phyloP scores from a whole-genome alignment of 2,113 vertebrate species.

The Phocoena sinus region DNA sequence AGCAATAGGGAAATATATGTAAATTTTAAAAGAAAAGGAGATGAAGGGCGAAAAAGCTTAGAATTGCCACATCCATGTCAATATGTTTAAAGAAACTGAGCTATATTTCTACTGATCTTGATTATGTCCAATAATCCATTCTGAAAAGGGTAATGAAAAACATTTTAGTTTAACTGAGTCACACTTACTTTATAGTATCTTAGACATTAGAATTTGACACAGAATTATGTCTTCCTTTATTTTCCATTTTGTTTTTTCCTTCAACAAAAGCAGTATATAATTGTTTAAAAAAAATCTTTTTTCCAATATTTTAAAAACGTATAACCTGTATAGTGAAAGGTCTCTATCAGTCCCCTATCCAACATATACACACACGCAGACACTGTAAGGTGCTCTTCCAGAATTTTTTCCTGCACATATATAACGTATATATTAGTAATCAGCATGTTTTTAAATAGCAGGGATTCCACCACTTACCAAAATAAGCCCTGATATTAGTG shows the following conservation, averaged over 20 bases:
- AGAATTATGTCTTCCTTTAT: background rate
- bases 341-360: background rate
- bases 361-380: background rate
- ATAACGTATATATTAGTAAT: background rate
- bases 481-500: constrained; percentile 98
- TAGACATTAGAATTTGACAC: background rate
- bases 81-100: background rate
- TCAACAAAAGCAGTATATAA: background rate
- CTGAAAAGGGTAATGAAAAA: background rate
- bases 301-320: background rate
- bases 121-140: background rate
- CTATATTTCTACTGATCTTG: background rate
- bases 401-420: background rate
- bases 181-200: background rate
- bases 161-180: background rate
- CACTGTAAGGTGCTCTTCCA: background rate
- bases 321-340: background rate
- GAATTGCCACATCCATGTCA: background rate
- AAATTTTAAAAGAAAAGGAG: background rate
- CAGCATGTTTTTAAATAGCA: constrained; percentile 20
- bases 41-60: background rate
- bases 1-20: background rate
- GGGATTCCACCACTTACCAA: constrained; percentile 88
- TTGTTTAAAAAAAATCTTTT: background rate
- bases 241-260: background rate